Evolutionary conservation across 2,113 vertebrate genomes (phyloP), one percentile per base, ranked within the genome.

Genomic region (Lampris incognitus): DNA sequence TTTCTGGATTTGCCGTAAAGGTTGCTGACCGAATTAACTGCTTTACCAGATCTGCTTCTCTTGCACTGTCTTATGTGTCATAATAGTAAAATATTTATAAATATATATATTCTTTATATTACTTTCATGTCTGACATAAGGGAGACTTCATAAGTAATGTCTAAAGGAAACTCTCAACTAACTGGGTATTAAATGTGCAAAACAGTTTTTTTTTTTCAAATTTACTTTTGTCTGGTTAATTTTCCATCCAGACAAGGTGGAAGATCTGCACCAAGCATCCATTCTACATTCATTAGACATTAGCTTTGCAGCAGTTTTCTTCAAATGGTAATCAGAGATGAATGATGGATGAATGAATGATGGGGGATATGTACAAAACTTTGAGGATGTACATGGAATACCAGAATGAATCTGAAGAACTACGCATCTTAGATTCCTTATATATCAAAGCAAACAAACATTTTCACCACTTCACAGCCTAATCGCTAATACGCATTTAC

Each of bases 401-500:
- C 24, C 24, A 24, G 24, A 24, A 24, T 24, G 24, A 24, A 24
- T 24, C 24, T 24, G 24, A 24, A 24, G 24, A 24, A 24, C 24
- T 24, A 24, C 24, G 24, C 24, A 24, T 24, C 24, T 24, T 24
- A 24, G 24, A 24, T 24, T 24, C 24, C 24, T 24, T 24, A 24
- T 24, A 24, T 24, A 24, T 24, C 24, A 24, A 13, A 40, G n/a
- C 39, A 38, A 75, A 63, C 57, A 76, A 78, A 68, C 46, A 77
- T 72, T 68, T 62, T 65, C n/a, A 67, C 9, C 59, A 40, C 52
- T 67, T 60, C 11, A 57, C 3, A 3, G 10, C 44, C 65, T 66
- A 48, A 79, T 63, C 49, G 50, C 65, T 66, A 48, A 79, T 63
- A 54, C 57, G 36, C 24, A 63, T 76, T 85, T 84, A 13, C 62